Evolutionary conservation across 2,113 vertebrate genomes (phyloP), one percentile per base, ranked within the genome.

Genomic region (Elanoides forficatus): DNA sequence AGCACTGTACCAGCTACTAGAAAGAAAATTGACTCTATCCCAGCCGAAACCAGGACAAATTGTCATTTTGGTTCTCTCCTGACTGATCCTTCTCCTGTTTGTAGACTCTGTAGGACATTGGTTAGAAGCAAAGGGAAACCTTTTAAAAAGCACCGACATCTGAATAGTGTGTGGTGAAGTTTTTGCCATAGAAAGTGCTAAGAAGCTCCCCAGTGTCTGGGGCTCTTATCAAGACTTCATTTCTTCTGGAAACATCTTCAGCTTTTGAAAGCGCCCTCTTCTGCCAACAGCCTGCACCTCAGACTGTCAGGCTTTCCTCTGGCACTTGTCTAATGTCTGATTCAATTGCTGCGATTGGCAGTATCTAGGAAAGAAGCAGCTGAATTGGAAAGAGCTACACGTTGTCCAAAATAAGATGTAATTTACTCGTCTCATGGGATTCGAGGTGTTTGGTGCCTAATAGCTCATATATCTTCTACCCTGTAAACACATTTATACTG

Each of bases 141-240:
- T 74, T 79, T 67, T 40, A 40, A 52, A 63, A 85, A 60, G 12
- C 32, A 10, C 38, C 0, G 1, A 38, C 40, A 23, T 27, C 22
- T n/a, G 38, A 70, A 53, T 5, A 36, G 15, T 3, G 0, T 1
- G 0, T 26, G 40, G 50, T 59, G n/a, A 53, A 38, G 15, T 45
- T 72, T 81, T 89, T 74, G 48, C 22, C 4, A 3, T 47, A 29
- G n/a, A 36, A 67, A 72, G n/a, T 23, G 22, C 42, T 26, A 34
- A 53, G 71, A 42, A 79, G 11, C 29, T 90, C 38, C 78, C 22
- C 11, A 17, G 36, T 23, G 27, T 43, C 17, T 53, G 65, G 13
- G 13, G 27, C 20, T 59, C 25, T 65, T 71, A 34, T 8, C 9
- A 70, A 66, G 47, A 65, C 30, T 52, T 70, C 9, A 9, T 53